phyloP scores from a whole-genome alignment of 2,888 invertebrate species.

The Leptinotarsa haldemani region DNA sequence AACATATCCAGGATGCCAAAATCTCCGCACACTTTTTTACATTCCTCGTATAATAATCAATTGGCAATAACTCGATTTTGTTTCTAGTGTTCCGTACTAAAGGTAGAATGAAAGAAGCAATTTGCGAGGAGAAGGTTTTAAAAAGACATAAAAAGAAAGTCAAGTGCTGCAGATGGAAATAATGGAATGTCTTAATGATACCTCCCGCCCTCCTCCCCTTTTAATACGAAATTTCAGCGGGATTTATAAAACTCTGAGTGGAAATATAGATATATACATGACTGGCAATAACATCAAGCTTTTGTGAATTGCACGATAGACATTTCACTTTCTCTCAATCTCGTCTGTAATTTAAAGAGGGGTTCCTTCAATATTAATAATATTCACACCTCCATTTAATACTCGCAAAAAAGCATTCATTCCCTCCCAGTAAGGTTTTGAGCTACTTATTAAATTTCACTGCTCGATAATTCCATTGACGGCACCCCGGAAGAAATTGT shows the following conservation, averaged over 20 bases:
- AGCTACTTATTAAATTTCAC: constrained; percentile 64
- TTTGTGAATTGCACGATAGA: constrained; percentile 59
- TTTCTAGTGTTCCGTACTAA: constrained; percentile 31
- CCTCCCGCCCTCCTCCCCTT: constrained; percentile 58
- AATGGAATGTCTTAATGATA: constrained; percentile 66
- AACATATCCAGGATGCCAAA: too few relatives aligned
- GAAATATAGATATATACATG: constrained; percentile 65
- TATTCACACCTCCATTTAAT: constrained; percentile 65
- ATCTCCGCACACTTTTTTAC: background rate
- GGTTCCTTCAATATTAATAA: constrained; percentile 59
- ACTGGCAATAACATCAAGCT: constrained; percentile 63
- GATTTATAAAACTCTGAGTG: constrained; percentile 62
- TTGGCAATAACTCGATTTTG: constrained; percentile 19
- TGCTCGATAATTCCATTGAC: constrained; percentile 61
- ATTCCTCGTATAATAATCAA: background rate
- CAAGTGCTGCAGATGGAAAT: constrained; percentile 66
- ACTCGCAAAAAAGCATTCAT: constrained; percentile 59
- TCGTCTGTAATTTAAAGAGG: constrained; percentile 19
- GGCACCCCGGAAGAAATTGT: constrained; percentile 55
- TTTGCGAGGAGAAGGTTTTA: constrained; percentile 48
- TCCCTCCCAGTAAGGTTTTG: constrained; percentile 56
- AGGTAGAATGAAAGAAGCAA: constrained; percentile 47
- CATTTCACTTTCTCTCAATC: constrained; percentile 29
- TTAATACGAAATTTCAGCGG: constrained; percentile 62
- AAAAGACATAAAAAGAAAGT: constrained; percentile 62